Conservation (phyloP, 2,888 invertebrate species). For the Volucella bombylans region DNA sequence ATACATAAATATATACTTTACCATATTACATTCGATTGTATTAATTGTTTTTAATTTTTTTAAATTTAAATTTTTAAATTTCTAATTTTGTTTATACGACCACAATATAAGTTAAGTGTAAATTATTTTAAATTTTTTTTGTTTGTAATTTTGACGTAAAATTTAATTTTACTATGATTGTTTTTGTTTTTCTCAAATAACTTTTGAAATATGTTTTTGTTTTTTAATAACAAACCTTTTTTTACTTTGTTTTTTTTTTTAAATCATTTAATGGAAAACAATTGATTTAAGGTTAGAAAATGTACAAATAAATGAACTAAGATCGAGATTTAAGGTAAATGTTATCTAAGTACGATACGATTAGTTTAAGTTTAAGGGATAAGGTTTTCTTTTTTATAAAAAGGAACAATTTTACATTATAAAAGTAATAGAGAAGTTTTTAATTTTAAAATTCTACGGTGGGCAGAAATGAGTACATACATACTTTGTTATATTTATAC, state of each 20-base stretch:
- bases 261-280: slow-evolving; percentile 70
- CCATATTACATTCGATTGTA: slow-evolving; percentile 17
- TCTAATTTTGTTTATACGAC: slow-evolving; percentile 64
- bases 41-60: slow-evolving; percentile 26
- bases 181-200: slow-evolving; percentile 52
- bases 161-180: slow-evolving; percentile 72
- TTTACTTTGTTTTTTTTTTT: slow-evolving; percentile 17
- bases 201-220: slow-evolving; percentile 31
- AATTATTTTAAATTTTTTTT: not conserved
- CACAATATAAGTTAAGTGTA: slow-evolving; percentile 42
- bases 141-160: slow-evolving; percentile 59
- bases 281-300: slow-evolving; percentile 60
- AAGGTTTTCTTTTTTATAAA: slow-evolving; percentile 42
- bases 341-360: slow-evolving; percentile 42
- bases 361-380: slow-evolving; percentile 31
- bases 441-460: slow-evolving; percentile 30
- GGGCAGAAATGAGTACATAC: not conserved
- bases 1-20: slow-evolving; percentile 60
- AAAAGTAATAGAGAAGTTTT: slow-evolving; percentile 60
- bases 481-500: too few relatives aligned
- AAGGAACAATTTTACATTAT: slow-evolving; percentile 64
- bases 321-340: slow-evolving; percentile 27
- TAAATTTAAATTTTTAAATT: slow-evolving; percentile 60
- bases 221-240: slow-evolving; percentile 43
- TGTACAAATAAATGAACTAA: slow-evolving; percentile 51